These are phyloP conservation scores for Coracias cyanogaster DNA, from an alignment of 2,797 vertebrate genomes.

Conservation along the genomic window DNA sequence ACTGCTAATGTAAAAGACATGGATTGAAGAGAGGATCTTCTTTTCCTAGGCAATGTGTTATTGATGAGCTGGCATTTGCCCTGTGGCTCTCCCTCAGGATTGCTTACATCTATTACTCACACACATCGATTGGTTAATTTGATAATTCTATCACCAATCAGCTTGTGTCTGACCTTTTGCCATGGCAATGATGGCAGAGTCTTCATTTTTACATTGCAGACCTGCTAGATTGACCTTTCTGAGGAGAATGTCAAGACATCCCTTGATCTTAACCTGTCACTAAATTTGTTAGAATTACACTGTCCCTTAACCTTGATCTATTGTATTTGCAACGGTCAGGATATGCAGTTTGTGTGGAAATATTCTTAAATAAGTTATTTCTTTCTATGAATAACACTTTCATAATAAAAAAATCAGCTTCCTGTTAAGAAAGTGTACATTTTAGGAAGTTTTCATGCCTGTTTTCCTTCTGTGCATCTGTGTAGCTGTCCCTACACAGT, in stretches of 20 bases:
- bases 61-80: constrained; percentile 94
- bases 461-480: background rate
- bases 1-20: constrained; percentile 77
- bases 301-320: constrained; percentile 88
- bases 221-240: constrained; percentile 95
- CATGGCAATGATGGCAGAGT: constrained; percentile 93
- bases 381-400: background rate
- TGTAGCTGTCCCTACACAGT: background rate
- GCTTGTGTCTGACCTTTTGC: constrained; percentile 96
- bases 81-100: constrained; percentile 86
- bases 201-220: constrained; percentile 91
- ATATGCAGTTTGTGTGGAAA: constrained; percentile 53
- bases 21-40: constrained; percentile 79
- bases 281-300: constrained; percentile 88
- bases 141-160: constrained; percentile 99
- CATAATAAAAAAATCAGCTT: constrained; percentile 16
- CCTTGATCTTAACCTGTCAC: constrained; percentile 93
- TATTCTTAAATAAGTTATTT: constrained; percentile 24
- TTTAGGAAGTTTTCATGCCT: background rate
- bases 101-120: constrained; percentile 87
- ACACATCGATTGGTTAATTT: constrained; percentile 96
- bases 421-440: background rate
- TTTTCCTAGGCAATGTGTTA: constrained; percentile 81
- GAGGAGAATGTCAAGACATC: constrained; percentile 92
- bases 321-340: constrained; percentile 66